A percentile compares a stretch with the other conserved stretches of the same genome.
Evolutionary conservation across 1,140 invertebrate genomes (phyloP).

Genomic region (Pogonomyrmex californicus): DNA sequence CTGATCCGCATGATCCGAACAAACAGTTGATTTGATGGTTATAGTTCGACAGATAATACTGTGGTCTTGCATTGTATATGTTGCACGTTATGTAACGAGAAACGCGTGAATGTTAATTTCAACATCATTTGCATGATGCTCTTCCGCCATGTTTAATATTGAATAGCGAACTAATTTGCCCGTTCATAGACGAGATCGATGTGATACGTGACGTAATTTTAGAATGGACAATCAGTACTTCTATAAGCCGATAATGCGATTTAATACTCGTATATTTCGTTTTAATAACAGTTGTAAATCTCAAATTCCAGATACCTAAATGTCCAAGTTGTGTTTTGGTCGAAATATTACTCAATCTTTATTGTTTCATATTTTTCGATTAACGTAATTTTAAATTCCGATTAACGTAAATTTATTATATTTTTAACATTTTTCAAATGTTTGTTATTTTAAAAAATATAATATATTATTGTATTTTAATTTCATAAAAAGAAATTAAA

Average conservation of each 20-base stretch:
- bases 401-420: neutral
- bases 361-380: neutral
- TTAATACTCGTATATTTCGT: neutral
- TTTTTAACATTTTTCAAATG: neutral
- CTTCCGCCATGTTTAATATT: neutral
- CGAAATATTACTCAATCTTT: neutral
- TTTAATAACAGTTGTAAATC: neutral
- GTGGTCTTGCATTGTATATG: neutral
- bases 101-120: constrained; percentile 39
- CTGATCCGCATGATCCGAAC: neutral
- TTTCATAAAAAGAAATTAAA: neutral
- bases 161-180: constrained; percentile 25
- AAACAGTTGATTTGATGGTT: constrained; percentile 11
- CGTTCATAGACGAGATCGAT: neutral
- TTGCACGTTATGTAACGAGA: neutral
- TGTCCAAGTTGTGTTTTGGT: neutral
- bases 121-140: constrained; percentile 28
- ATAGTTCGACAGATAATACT: constrained; percentile 10
- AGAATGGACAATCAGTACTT: neutral
- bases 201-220: neutral
- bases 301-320: neutral
- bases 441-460: neutral
- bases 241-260: neutral
- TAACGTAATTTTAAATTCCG: neutral
- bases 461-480: neutral